Conservation (phyloP, 2,113 vertebrate genomes). For the Dasyurus viverrinus region DNA sequence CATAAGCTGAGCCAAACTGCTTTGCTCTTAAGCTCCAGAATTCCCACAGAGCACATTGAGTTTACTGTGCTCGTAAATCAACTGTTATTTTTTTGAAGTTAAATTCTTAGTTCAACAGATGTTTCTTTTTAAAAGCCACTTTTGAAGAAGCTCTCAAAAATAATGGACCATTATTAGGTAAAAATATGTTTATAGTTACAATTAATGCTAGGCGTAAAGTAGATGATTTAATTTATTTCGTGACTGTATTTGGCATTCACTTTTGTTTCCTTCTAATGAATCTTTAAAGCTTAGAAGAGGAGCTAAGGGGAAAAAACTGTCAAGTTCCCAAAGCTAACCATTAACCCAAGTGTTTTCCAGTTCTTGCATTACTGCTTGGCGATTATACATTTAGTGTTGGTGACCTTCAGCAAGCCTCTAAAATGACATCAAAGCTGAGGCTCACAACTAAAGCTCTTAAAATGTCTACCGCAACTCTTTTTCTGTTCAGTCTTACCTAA, state of each 20-base stretch:
- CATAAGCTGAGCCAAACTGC: constrained; percentile 4
- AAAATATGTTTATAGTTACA: background rate
- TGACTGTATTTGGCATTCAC: background rate
- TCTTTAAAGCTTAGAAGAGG: background rate
- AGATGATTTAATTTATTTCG: background rate
- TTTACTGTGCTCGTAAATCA: constrained; percentile 11
- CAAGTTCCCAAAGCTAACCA: background rate
- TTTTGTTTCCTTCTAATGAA: background rate
- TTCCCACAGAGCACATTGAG: background rate
- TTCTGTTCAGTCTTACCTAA: background rate
- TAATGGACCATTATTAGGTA: background rate
- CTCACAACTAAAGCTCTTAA: background rate
- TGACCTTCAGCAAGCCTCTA: constrained; percentile 9
- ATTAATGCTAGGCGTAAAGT: background rate
- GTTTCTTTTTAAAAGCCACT: constrained; percentile 19
- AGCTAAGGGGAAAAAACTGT: background rate
- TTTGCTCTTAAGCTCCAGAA: constrained; percentile 45
- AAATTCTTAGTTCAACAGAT: background rate
- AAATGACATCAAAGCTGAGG: constrained; percentile 5
- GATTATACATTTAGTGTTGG: background rate
- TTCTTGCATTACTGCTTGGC: constrained; percentile 9
- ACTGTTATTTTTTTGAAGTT: constrained; percentile 15
- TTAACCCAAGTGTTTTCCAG: background rate
- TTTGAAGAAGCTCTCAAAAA: constrained; percentile 32
- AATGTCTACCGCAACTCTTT: constrained; percentile 18